Base-by-base conservation (phyloP, 2,888 invertebrate genomes). In the Sicus ferrugineus region DNA sequence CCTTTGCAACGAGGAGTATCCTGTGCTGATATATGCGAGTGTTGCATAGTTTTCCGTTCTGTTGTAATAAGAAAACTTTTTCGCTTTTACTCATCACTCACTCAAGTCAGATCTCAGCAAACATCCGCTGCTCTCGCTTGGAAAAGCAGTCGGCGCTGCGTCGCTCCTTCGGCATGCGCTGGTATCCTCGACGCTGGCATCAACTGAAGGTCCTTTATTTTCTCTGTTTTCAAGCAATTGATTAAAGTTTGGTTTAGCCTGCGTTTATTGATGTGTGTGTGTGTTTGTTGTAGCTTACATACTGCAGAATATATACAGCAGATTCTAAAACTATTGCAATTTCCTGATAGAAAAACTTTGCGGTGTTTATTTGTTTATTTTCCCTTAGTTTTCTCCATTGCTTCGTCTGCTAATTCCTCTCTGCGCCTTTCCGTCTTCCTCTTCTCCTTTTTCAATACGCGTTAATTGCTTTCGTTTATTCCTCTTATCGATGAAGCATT, bases 11-110 rank as follows among this genome's bases (percentile, higher is more conserved):
- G n/a, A n/a, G 14, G 48, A 28, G 28, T 42, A 42, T 46, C 23
- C 30, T 26, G 21, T 50, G 30, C 50, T 7, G n/a, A 21, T 30
- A 52, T 52, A 52, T 50, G 23, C 14, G 30, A n/a, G 21, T n/a
- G n/a, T n/a, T 31, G 26, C 19, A 21, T 38, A 65, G 34, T 65
- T 65, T 23, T 23, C 23, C n/a, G n/a, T n/a, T n/a, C 9, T 54
- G 23, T 38, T 65, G 64, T 65, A 65, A 65, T 65, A 65, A 65
- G 65, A 65, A 65, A 65, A 65, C 54, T 65, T 65, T 64, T 52
- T 65, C 30, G 34, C 54, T 26, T 54, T 54, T 23, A 26, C 38
- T 65, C 65, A 65, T 65, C 65, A 54, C 38, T 65, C 54, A 65
- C 34, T 31, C 34, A 48, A 31, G 50, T 64, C 38, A 23, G 65